phyloP scores from a whole-genome alignment of 2,113 vertebrate species.

The Apistogramma diplotaenia region DNA sequence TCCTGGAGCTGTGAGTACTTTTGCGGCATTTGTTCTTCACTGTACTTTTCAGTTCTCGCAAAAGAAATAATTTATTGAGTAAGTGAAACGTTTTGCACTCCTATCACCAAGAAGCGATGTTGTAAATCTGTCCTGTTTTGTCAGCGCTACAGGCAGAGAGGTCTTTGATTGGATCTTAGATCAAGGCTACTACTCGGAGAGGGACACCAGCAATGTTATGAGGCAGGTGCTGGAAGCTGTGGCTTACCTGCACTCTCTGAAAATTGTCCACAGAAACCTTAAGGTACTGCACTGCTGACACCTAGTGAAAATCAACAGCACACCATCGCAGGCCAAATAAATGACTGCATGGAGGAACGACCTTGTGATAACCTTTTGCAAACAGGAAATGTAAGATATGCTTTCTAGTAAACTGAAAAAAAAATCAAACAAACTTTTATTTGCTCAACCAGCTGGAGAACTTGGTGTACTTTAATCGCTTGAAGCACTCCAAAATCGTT shows the following conservation, averaged over 20 bases:
- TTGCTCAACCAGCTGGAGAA: constrained; percentile 87
- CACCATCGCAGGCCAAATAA: constrained; percentile 4
- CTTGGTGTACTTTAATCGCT: constrained; percentile 94
- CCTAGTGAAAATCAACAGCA: constrained; percentile 42
- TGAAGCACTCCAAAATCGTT: constrained; percentile 99
- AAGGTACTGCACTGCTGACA: constrained; percentile 81
- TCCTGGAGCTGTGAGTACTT: constrained; percentile 94
- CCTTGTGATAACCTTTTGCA: neutral
- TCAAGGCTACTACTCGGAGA: constrained; percentile 97
- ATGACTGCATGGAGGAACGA: neutral
- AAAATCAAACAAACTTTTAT: neutral
- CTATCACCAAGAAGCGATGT: neutral
- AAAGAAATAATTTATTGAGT: constrained; percentile 5
- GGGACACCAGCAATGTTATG: constrained; percentile 97
- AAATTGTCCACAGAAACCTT: constrained; percentile 95
- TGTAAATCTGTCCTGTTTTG: constrained; percentile 5
- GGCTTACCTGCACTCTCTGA: constrained; percentile 94
- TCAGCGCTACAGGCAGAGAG: constrained; percentile 93
- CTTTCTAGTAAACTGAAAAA: neutral
- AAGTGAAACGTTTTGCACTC: neutral
- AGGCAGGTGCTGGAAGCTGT: constrained; percentile 96
- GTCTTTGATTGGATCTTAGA: constrained; percentile 99
- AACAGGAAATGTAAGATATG: neutral
- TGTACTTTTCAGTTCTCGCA: neutral
- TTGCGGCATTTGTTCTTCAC: neutral